Base-by-base conservation (phyloP, 2,888 invertebrate genomes). In the Polyploca ridens region DNA sequence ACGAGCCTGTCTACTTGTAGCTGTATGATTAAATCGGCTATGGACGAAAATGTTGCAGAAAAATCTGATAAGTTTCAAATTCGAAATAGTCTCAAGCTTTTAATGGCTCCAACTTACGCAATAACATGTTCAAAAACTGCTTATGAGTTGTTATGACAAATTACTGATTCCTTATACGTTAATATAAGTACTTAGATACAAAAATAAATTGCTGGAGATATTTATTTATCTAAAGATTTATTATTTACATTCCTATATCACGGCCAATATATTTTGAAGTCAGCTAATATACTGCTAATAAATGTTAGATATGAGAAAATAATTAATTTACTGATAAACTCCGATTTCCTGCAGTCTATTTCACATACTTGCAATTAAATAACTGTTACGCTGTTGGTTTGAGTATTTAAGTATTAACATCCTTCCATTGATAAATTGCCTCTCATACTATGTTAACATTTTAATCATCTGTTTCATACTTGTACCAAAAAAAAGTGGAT, bases 371-470 rank as follows among this genome's bases (percentile, higher is more conserved):
- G 49, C 49, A 54, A 54, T 46, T 46, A 46, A 46, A 19, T 54
- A 54, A 19, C 19, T 54, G 54, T 54, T 54, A 19, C 54, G 1
- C 49, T 54, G 7, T 49, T 16, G 16, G 49, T 49, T 16, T 49
- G 49, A 49, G 49, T 16, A 19, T 54, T 54, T 49, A 49, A 33
- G 33, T 58, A 58, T 58, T 58, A n/a, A 59, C 33, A 49, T 59
- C 38, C 35, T 35, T 49, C 59, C 60, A 35, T 49, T 58, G 62
- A 54, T 54, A 54, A 54, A 54, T 54, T 54, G 16, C 10, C 3
- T 54, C 19, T 54, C 54, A 49, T n/a, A 16, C 7, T 54, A 16
- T n/a, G n/a, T n/a, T 6, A 8, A 1, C 10, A 54, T 19, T 46
- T 46, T 38, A 8, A 46, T 16, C 10, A 6, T n/a, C 14, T 46